phyloP scores from a whole-genome alignment of 2,797 vertebrate species.

The Naso thynnoides region DNA sequence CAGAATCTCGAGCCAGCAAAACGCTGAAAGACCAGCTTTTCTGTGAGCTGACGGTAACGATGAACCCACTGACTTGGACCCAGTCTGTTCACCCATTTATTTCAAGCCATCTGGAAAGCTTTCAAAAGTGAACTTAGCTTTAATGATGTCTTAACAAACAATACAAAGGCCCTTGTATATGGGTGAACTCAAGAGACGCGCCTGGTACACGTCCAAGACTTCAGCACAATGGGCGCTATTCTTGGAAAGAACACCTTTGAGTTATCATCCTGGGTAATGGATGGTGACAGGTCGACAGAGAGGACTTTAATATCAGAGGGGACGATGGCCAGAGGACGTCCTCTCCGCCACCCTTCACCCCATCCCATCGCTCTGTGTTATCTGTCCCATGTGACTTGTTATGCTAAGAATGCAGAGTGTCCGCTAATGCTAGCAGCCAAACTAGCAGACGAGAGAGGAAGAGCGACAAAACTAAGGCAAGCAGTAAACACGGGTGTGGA shows the following conservation, averaged over 20 bases:
- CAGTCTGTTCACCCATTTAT: slow-evolving; percentile 46
- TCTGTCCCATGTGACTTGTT: slow-evolving; percentile 58
- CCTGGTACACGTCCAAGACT: slow-evolving; percentile 73
- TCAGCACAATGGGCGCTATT: slow-evolving; percentile 82
- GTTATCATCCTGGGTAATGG: slow-evolving; percentile 64
- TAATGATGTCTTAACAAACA: slow-evolving; percentile 76
- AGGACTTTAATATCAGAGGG: slow-evolving; percentile 70
- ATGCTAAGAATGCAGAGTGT: slow-evolving; percentile 56
- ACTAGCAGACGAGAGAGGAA: slow-evolving; percentile 22
- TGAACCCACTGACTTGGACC: slow-evolving; percentile 51
- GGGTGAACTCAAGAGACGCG: slow-evolving; percentile 58
- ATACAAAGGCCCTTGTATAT: slow-evolving; percentile 80
- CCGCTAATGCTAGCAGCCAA: slow-evolving; percentile 17
- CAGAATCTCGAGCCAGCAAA: slow-evolving; percentile 51
- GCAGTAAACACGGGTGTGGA: not conserved
- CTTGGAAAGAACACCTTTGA: slow-evolving; percentile 76
- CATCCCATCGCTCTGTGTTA: slow-evolving; percentile 41
- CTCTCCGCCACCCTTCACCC: slow-evolving; percentile 41
- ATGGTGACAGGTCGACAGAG: slow-evolving; percentile 76
- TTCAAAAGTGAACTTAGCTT: slow-evolving; percentile 76
- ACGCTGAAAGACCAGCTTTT: slow-evolving; percentile 39
- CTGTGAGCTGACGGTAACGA: slow-evolving; percentile 33
- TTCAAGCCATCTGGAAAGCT: slow-evolving; percentile 63
- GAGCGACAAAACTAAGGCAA: slow-evolving; percentile 1
- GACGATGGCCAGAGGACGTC: slow-evolving; percentile 64